These are phyloP conservation scores for Micronisus gabar DNA, from an alignment of 2,113 vertebrate species.

Conservation along the genomic window DNA sequence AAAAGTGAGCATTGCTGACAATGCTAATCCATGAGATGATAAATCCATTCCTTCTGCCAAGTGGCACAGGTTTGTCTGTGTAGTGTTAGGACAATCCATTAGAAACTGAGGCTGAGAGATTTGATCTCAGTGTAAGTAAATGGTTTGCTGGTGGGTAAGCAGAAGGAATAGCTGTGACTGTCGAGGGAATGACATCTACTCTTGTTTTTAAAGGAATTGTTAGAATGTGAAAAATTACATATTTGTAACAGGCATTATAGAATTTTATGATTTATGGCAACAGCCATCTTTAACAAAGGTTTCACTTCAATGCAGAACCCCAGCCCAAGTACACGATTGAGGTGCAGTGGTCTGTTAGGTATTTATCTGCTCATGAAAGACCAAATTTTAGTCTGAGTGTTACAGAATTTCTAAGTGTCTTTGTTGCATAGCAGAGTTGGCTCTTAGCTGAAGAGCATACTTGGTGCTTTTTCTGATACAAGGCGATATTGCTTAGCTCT, in stretches of 20 bases:
- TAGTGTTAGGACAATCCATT: neutral
- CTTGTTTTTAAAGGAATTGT: neutral
- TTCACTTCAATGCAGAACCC: neutral
- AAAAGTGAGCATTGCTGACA: neutral
- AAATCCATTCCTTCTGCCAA: neutral
- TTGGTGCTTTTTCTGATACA: neutral
- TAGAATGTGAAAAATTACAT: neutral
- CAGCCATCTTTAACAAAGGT: neutral
- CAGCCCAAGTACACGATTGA: neutral
- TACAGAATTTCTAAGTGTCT: neutral
- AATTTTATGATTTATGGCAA: neutral
- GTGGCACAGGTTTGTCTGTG: neutral
- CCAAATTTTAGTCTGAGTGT: neutral
- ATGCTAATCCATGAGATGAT: neutral
- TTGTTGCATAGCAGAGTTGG: neutral
- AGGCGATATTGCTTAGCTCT: neutral
- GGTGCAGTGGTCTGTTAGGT: neutral
- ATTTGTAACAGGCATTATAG: neutral
- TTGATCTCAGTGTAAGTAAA: neutral
- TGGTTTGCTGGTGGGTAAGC: neutral
- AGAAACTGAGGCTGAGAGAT: neutral
- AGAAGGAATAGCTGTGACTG: neutral
- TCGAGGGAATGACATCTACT: neutral
- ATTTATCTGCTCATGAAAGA: neutral
- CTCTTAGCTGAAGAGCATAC: neutral